Conservation (phyloP, 2,888 invertebrate genomes). For the Macrophya alboannulata region DNA sequence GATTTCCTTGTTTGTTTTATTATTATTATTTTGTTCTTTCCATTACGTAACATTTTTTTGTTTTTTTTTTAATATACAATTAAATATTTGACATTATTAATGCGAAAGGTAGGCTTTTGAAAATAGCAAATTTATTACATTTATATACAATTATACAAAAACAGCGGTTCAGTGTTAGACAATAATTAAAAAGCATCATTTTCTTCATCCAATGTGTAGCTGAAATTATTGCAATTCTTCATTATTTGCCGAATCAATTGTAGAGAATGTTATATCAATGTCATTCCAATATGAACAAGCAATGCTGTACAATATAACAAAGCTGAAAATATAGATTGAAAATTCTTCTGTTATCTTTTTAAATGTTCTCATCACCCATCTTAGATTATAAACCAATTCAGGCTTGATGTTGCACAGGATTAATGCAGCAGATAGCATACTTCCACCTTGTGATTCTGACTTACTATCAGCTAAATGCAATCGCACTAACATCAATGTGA, state of each 20-base stretch:
- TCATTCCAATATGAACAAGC: constrained; percentile 60
- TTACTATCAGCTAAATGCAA: constrained; percentile 61
- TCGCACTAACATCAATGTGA: constrained; percentile 67
- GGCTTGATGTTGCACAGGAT: constrained; percentile 74
- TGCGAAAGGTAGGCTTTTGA: constrained; percentile 20
- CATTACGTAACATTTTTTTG: neutral
- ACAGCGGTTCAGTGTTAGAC: constrained; percentile 18
- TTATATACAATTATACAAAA: constrained; percentile 51
- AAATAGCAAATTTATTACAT: constrained; percentile 48
- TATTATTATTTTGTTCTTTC: neutral
- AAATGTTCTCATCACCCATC: constrained; percentile 63
- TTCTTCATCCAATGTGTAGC: neutral
- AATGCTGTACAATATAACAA: constrained; percentile 67
- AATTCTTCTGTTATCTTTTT: constrained; percentile 67
- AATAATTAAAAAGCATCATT: neutral
- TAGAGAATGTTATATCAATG: constrained; percentile 54
- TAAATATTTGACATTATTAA: neutral
- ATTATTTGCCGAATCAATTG: constrained; percentile 28
- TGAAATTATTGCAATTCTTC: constrained; percentile 11
- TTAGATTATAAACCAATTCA: constrained; percentile 67
- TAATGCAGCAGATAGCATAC: constrained; percentile 70
- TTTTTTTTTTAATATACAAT: neutral
- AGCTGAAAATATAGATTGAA: constrained; percentile 73
- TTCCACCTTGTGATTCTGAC: constrained; percentile 63
- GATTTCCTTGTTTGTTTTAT: neutral